Evolutionary conservation across 1,140 invertebrate species (phyloP), one percentile per base, ranked within the genome.

Genomic region (Dreissena polymorpha): DNA sequence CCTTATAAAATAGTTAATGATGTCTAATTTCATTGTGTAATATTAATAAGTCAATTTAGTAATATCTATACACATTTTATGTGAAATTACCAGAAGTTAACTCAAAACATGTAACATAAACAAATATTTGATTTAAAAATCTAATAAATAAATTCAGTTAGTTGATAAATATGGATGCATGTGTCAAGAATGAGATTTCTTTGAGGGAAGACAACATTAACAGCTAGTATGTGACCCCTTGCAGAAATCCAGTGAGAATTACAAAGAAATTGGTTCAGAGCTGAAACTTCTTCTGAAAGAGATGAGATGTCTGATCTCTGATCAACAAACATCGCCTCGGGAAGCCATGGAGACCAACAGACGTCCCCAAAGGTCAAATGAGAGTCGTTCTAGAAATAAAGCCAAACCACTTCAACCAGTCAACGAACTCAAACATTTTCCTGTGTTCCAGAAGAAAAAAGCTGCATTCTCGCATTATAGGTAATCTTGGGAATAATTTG

Each of bases 231-330:
- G 39, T 39, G 2, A 39, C 2, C 16, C 10, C 13, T 65, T 71
- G 18, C 53, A 71, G 63, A 57, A 75, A 21, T 83, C 80, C 14
- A 50, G 71, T 49, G 80, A 83, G 23, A 75, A 83, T 51, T 83
- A 83, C 51, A 83, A 83, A 57, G 80, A 83, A 69, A 74, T 83
- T 67, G 80, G 80, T 55, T 75, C 71, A 21, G 80, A 83, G 25
- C 74, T 83, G 51, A 83, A 75, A 25, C 21, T 68, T 18, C 50
- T 83, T 13, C 63, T 83, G 25, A 57, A 25, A 16, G 80, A 83
- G 53, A 74, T 83, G 80, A 53, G 72, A 67, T 57, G 57, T 60
- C 53, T 83, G 49, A 74, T 83, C 18, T 21, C 71, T 21, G 80
- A 83, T n/a, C 65, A 49, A 27, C 63, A 68, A 18, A 60, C 65